A percentile compares a stretch with the other conserved stretches of the same genome.
Conservation (phyloP, 2,113 vertebrate genomes). For the Erinaceus europaeus region DNA sequence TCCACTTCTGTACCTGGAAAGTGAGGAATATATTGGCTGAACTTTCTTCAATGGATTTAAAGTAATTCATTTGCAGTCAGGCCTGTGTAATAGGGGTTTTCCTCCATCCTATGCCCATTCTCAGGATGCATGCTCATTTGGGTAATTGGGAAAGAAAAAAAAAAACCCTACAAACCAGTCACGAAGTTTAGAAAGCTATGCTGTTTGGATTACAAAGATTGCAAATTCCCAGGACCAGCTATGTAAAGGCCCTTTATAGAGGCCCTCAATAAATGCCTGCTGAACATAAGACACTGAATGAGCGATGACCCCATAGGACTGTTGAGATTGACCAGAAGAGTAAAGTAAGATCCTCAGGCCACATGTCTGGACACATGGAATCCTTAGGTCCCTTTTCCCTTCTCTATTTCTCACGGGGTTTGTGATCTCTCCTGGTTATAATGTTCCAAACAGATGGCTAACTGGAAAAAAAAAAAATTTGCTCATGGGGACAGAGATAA, state of each 20-base stretch:
- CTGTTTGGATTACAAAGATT: background rate
- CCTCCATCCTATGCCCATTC: background rate
- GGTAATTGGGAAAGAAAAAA: background rate
- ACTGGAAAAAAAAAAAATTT: background rate
- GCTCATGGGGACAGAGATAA: background rate
- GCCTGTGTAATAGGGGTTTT: background rate
- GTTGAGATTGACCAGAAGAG: background rate
- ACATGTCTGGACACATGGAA: background rate
- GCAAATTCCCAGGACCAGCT: background rate
- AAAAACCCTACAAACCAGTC: background rate
- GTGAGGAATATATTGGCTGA: background rate
- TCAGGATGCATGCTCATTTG: background rate
- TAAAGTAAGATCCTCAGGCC: background rate
- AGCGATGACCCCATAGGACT: background rate
- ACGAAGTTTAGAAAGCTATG: background rate
- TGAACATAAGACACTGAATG: background rate
- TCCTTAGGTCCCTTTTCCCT: background rate
- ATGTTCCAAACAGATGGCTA: background rate
- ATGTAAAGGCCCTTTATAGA: background rate
- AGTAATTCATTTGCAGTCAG: background rate
- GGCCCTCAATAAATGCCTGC: rapidly evolving
- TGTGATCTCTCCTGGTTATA: background rate
- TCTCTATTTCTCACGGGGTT: background rate
- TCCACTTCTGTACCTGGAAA: background rate
- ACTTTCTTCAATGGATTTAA: background rate